Conservation (phyloP, 2,113 vertebrate species). For the Nansenia antarctica region DNA sequence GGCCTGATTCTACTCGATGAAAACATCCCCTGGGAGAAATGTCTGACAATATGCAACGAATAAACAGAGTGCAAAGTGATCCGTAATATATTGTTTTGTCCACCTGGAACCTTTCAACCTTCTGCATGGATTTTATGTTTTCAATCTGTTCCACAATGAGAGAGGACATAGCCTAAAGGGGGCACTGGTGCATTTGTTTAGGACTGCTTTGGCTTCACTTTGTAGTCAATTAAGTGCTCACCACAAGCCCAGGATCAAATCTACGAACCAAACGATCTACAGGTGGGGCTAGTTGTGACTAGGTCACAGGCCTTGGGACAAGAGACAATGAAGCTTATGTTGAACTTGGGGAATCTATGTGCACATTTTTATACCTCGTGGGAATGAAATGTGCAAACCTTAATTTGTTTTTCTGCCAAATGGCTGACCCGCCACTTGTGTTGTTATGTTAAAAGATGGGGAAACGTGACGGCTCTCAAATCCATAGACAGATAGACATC, state of each 20-base stretch:
- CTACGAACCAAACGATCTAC: neutral
- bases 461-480: no score
- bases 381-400: no score
- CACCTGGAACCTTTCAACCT: constrained; percentile 57
- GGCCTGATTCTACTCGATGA: neutral
- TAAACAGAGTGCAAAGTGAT: constrained; percentile 48
- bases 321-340: neutral
- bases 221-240: constrained; percentile 30
- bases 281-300: neutral
- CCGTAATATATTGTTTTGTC: constrained; percentile 52
- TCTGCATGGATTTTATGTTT: constrained; percentile 43
- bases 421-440: no score
- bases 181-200: constrained; percentile 53
- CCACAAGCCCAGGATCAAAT: constrained; percentile 41
- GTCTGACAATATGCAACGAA: constrained; percentile 36
- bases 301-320: neutral
- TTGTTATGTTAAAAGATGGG: no score
- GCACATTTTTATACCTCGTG: no score
- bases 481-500: no score
- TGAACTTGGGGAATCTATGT: no score
- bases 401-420: no score
- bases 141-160: constrained; percentile 38
- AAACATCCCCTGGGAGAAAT: neutral
- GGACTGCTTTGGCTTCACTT: constrained; percentile 10
- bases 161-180: constrained; percentile 40